Conservation (phyloP, 2,888 invertebrate species). For the Hesperia comma region DNA sequence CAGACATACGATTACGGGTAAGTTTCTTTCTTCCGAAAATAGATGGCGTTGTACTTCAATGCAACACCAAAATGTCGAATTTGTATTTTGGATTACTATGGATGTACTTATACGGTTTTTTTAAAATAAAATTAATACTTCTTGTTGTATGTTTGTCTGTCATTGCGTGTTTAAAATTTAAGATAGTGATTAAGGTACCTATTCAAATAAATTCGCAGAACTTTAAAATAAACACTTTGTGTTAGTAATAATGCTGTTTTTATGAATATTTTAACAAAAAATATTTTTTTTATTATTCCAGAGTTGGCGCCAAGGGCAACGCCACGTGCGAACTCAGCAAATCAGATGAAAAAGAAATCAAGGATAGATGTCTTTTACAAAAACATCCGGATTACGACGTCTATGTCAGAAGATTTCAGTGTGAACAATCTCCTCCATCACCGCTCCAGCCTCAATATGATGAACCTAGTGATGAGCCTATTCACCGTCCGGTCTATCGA, state of each 20-base stretch:
- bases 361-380: slow-evolving; percentile 59
- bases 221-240: no score
- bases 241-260: no score
- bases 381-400: slow-evolving; percentile 75
- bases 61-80: no score
- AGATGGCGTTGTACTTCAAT: slow-evolving; percentile 26
- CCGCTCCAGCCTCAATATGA: slow-evolving; percentile 65
- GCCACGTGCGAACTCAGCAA: slow-evolving; percentile 74
- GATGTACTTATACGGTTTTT: no score
- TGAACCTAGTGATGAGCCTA: slow-evolving; percentile 56
- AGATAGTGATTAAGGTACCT: no score
- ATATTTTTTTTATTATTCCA: slow-evolving; percentile 46
- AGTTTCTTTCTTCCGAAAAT: slow-evolving; percentile 45
- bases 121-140: no score
- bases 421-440: slow-evolving; percentile 71
- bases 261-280: no score
- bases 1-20: slow-evolving; percentile 87
- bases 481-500: slow-evolving; percentile 67
- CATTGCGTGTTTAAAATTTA: no score
- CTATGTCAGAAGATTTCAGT: slow-evolving; percentile 68
- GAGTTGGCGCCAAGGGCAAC: slow-evolving; percentile 79
- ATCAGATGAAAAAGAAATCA: slow-evolving; percentile 64
- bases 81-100: no score
- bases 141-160: no score
- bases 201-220: no score